Evolutionary conservation across 2,797 vertebrate species (phyloP).

Genomic region (Bradypus variegatus): DNA sequence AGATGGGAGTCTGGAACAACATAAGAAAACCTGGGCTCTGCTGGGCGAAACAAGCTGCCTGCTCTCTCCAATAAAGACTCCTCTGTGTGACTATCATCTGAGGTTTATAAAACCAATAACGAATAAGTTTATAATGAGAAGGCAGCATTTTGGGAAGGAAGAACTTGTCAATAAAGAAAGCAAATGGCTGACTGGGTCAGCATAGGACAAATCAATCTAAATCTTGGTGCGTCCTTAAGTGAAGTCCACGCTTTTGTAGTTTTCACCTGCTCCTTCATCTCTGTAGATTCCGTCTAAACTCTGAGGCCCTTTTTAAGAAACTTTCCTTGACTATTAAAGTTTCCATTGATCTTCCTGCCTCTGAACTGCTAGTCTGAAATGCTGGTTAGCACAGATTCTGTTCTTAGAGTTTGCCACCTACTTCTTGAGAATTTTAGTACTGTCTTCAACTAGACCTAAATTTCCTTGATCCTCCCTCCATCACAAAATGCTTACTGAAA

Average conservation of each 20-base stretch:
- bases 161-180: constrained; percentile 4
- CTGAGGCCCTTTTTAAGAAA: neutral
- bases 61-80: neutral
- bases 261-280: neutral
- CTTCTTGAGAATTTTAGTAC: neutral
- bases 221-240: neutral
- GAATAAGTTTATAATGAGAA: neutral
- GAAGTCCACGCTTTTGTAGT: neutral
- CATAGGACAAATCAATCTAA: neutral
- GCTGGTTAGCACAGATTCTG: neutral
- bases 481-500: neutral
- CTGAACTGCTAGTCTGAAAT: neutral
- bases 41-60: neutral
- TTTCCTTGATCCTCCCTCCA: neutral
- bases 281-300: neutral
- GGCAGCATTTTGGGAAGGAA: neutral
- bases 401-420: neutral
- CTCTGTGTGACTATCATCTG: neutral
- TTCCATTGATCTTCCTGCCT: neutral
- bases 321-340: neutral
- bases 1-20: neutral
- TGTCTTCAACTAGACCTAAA: neutral
- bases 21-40: neutral
- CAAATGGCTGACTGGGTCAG: neutral
- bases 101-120: neutral